Conservation (phyloP, 2,797 vertebrate species). For the Hypotaenidia okinawae region DNA sequence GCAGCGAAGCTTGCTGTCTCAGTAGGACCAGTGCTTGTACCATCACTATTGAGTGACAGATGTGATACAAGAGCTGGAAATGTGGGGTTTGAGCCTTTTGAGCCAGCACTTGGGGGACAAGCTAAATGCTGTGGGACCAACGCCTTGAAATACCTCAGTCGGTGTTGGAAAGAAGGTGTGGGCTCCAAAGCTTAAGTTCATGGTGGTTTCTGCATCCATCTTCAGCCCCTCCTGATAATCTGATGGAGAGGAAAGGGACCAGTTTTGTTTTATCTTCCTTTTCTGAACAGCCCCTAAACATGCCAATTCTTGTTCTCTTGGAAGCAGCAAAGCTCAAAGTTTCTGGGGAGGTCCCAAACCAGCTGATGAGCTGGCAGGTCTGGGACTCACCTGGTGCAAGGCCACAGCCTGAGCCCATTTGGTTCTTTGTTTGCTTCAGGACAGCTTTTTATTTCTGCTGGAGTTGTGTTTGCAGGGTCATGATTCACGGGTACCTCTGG, state of each 20-base stretch:
- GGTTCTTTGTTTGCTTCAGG: neutral
- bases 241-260: neutral
- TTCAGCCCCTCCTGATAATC: neutral
- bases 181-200: neutral
- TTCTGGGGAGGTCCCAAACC: neutral
- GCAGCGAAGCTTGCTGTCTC: neutral
- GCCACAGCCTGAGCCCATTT: neutral
- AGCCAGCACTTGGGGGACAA: neutral
- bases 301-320: neutral
- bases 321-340: neutral
- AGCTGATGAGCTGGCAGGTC: rapidly evolving
- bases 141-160: neutral
- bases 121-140: neutral
- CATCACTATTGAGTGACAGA: rapidly evolving
- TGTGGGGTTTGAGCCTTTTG: neutral
- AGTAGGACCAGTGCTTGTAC: rapidly evolving
- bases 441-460: neutral
- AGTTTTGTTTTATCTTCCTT: neutral
- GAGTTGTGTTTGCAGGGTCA: neutral
- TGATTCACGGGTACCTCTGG: neutral
- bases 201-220: neutral
- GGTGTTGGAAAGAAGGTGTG: rapidly evolving
- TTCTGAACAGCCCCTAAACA: neutral
- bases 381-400: rapidly evolving
- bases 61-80: rapidly evolving